Evolutionary conservation across 2,888 invertebrate species (phyloP).

Genomic region (Tuta absoluta): DNA sequence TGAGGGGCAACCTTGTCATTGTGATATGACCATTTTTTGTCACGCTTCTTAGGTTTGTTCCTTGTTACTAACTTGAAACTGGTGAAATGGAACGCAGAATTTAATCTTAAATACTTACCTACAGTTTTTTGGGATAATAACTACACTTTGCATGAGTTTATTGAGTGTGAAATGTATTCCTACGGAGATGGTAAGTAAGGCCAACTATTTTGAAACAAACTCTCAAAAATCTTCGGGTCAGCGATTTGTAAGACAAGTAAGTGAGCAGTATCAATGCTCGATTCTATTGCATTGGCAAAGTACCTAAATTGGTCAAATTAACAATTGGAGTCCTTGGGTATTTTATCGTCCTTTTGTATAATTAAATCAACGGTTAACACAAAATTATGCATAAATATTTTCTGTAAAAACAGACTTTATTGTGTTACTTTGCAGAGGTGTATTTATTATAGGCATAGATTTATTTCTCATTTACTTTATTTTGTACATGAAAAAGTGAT

Average conservation of each 20-base stretch:
- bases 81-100: background rate
- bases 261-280: background rate
- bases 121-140: background rate
- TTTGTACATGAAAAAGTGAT: too few species aligned
- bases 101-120: background rate
- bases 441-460: background rate
- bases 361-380: too few species aligned
- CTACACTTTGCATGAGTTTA: background rate
- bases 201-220: background rate
- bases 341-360: too few species aligned
- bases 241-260: constrained; percentile 25
- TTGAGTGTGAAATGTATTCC: background rate
- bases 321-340: too few species aligned
- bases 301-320: background rate
- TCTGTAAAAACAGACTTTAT: too few species aligned
- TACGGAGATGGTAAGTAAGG: constrained; percentile 22
- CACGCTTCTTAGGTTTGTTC: constrained; percentile 35
- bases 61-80: constrained; percentile 47
- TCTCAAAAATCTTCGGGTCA: constrained; percentile 13
- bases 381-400: too few species aligned
- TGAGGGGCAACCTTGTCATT: constrained; percentile 58
- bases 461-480: too few species aligned
- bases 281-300: background rate
- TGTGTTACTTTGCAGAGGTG: background rate
- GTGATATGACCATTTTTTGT: constrained; percentile 44